Conservation (phyloP, 2,113 vertebrate species). For the Myiagra hebetior region DNA sequence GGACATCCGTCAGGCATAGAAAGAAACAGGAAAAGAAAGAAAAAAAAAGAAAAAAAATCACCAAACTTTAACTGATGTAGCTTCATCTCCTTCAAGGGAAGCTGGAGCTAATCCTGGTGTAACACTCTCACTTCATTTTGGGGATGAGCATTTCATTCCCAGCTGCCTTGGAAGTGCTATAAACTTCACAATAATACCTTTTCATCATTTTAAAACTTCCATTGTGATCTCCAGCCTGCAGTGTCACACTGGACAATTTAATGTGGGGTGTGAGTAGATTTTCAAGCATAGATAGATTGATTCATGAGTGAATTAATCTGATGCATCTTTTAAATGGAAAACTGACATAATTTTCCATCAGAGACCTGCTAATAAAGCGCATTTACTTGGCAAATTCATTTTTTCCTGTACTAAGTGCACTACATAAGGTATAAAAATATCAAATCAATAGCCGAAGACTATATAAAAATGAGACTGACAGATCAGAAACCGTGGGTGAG, state of each 20-base stretch:
- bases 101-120: not conserved
- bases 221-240: not conserved
- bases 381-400: conserved; percentile 17
- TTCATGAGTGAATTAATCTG: not conserved
- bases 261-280: not conserved
- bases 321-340: conserved; percentile 44
- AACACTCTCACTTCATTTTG: not conserved
- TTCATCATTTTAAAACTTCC: not conserved
- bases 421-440: conserved; percentile 6
- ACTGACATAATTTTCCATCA: conserved; percentile 39
- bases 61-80: not conserved
- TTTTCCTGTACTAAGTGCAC: conserved; percentile 32
- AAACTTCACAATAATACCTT: not conserved
- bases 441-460: not conserved
- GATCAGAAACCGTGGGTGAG: not conserved
- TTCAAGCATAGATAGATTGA: not conserved
- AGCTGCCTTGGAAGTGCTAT: not conserved
- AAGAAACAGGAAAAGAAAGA: not conserved
- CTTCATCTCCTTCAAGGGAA: rapidly evolving
- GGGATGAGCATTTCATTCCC: not conserved
- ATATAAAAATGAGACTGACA: not conserved
- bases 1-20: rapidly evolving
- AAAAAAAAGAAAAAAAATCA: too few relatives aligned
- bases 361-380: not conserved
- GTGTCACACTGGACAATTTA: not conserved